Conservation (phyloP, 2,113 vertebrate species). For the Stegastes partitus region DNA sequence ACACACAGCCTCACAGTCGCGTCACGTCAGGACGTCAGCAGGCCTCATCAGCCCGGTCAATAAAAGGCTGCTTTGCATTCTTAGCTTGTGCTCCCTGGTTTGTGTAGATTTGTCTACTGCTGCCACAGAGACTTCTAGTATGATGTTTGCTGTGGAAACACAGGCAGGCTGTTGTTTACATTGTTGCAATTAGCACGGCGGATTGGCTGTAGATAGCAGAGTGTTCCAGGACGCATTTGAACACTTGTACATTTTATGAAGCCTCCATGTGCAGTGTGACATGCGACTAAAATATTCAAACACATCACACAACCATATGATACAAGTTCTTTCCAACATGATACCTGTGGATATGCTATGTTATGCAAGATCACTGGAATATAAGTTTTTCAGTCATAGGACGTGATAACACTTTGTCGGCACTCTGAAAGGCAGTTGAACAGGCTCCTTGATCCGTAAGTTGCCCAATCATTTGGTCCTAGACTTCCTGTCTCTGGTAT, state of each 20-base stretch:
- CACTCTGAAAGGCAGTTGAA: not conserved
- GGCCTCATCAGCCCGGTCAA: conserved; percentile 3
- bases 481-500: not conserved
- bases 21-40: conserved; percentile 28
- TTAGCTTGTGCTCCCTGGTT: not conserved
- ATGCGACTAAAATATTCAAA: not conserved
- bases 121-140: not conserved
- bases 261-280: too few species aligned
- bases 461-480: not conserved
- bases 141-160: conserved; percentile 21
- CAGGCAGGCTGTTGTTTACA: not conserved
- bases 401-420: not conserved
- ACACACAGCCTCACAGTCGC: not conserved
- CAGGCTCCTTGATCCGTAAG: not conserved
- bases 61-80: conserved; percentile 58
- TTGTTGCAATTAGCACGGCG: conserved; percentile 18
- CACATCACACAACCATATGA: not conserved
- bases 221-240: not conserved
- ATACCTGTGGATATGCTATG: too few species aligned
- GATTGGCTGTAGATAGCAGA: not conserved
- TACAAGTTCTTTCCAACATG: too few species aligned
- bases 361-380: too few species aligned
- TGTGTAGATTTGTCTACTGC: conserved; percentile 26
- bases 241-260: too few species aligned
- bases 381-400: too few species aligned